Evolutionary conservation across 1,140 invertebrate genomes (phyloP), one percentile per base, ranked within the genome.

Genomic region (Gonioctena quinquepunctata): DNA sequence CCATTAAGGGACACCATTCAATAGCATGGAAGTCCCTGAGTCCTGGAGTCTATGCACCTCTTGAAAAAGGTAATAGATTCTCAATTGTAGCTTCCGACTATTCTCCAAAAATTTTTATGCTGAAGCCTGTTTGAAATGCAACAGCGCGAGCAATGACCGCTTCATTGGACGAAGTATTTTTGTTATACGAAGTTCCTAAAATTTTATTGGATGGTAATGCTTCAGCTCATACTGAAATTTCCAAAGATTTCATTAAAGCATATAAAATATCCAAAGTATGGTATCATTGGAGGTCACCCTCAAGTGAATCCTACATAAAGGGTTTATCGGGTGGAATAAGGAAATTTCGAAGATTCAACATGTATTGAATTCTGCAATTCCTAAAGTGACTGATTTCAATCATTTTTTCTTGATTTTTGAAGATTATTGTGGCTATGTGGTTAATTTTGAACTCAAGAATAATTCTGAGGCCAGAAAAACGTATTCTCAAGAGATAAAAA

Each of bases 281-380:
- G 28, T 33, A 33, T 33, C 7, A 7, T 33, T 33, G 28, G 7
- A 7, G 28, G 28, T 33, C 28, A 33, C 1, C 6, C 28, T 1
- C 7, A 33, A 1, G 28, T 8, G 28, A 33, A 33, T 33, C 28
- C 28, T 13, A 33, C 28, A 33, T 33, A 33, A 52, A 21, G 67
- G 0, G 69, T 63, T 0, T 76, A 76, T 28, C 11, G 73, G 68
- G 19, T 77, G 74, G 73, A 73, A 76, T n/a, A 28, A 61, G 6
- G 57, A 76, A 52, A 5, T 77, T 2, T 0, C 19, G 2, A 65
- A 71, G 8, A 73, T 76, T 21, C 28, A 18, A 7, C 61, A 33
- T 19, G 67, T 67, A 0, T 21, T 72, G 6, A 64, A 71, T 16
- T 56, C 57, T 33, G 23, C 66, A 2, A 23, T 56, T 1, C 73